Conservation (phyloP, 2,113 vertebrate genomes). For the Egretta garzetta region DNA sequence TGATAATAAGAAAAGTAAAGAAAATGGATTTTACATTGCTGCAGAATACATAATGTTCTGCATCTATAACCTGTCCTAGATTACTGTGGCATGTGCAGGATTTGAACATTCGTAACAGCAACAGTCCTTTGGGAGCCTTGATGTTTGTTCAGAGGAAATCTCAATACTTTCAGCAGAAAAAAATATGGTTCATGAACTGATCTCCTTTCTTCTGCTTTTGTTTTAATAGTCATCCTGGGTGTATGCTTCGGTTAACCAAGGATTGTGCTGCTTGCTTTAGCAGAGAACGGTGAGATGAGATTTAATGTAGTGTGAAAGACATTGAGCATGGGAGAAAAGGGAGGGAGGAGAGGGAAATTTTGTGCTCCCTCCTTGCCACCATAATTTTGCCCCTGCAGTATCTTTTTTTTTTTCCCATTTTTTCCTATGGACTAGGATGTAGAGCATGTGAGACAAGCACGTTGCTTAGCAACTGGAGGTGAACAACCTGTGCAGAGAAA, state of each 20-base stretch:
- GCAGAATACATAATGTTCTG: background rate
- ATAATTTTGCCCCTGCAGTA: slow-evolving; percentile 35
- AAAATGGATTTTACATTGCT: slow-evolving; percentile 1
- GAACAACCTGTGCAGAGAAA: slow-evolving; percentile 38
- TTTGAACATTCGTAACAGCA: background rate
- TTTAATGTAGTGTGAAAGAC: slow-evolving; percentile 35
- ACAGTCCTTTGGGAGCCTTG: background rate
- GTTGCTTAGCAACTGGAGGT: slow-evolving; percentile 71
- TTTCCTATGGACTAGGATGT: background rate
- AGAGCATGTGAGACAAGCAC: background rate
- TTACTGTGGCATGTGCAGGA: background rate
- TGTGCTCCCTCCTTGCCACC: slow-evolving; percentile 17
- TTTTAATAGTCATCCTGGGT: background rate
- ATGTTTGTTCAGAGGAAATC: background rate
- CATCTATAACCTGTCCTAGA: background rate
- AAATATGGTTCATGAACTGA: background rate
- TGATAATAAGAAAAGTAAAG: background rate
- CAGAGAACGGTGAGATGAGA: background rate
- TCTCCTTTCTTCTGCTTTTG: background rate
- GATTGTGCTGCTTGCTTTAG: background rate
- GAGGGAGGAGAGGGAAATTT: background rate
- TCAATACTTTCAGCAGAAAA: background rate
- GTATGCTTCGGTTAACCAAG: background rate
- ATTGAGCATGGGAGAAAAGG: background rate
- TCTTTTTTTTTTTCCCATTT: background rate